Percentiles rank a stretch among this genome's conserved stretches.
phyloP scores from a whole-genome alignment of 2,797 vertebrate genomes.

The Anguilla marmorata region DNA sequence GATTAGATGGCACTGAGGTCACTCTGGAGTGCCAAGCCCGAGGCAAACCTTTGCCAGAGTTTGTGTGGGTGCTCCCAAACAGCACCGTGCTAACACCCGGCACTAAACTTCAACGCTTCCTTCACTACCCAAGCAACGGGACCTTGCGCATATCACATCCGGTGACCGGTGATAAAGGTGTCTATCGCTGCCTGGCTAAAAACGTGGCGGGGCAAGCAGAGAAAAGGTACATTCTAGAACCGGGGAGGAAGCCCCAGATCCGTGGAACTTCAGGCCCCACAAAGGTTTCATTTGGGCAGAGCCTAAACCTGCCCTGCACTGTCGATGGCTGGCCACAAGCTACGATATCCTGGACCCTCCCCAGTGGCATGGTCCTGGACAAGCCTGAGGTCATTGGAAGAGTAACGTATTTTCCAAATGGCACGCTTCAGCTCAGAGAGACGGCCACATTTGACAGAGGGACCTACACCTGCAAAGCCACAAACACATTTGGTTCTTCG shows the following conservation, averaged over 20 bases:
- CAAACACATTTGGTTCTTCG: slow-evolving; percentile 72
- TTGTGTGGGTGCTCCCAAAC: slow-evolving; percentile 75
- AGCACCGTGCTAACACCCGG: slow-evolving; percentile 68
- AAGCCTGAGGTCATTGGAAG: slow-evolving; percentile 69
- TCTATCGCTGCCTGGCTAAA: slow-evolving; percentile 75
- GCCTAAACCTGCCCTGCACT: slow-evolving; percentile 69
- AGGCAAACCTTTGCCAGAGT: slow-evolving; percentile 74
- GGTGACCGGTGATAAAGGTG: slow-evolving; percentile 67
- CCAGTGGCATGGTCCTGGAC: slow-evolving; percentile 71
- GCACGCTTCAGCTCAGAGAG: slow-evolving; percentile 71
- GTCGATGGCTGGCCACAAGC: slow-evolving; percentile 74
- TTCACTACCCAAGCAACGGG: slow-evolving; percentile 67
- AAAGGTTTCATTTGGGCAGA: slow-evolving; percentile 71
- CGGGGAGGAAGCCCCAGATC: slow-evolving; percentile 71
- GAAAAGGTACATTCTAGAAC: slow-evolving; percentile 73
- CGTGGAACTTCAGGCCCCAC: slow-evolving; percentile 68
- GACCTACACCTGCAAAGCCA: slow-evolving; percentile 73
- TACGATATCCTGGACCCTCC: slow-evolving; percentile 72
- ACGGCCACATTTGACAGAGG: slow-evolving; percentile 72
- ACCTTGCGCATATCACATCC: slow-evolving; percentile 66
- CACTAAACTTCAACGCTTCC: slow-evolving; percentile 65
- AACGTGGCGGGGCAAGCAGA: slow-evolving; percentile 78
- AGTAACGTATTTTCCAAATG: slow-evolving; percentile 65
- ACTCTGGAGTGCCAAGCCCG: slow-evolving; percentile 68
- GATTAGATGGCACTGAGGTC: slow-evolving; percentile 59